These are phyloP conservation scores for Erebia epiphron DNA, from an alignment of 2,888 invertebrate species.

Conservation along the genomic window DNA sequence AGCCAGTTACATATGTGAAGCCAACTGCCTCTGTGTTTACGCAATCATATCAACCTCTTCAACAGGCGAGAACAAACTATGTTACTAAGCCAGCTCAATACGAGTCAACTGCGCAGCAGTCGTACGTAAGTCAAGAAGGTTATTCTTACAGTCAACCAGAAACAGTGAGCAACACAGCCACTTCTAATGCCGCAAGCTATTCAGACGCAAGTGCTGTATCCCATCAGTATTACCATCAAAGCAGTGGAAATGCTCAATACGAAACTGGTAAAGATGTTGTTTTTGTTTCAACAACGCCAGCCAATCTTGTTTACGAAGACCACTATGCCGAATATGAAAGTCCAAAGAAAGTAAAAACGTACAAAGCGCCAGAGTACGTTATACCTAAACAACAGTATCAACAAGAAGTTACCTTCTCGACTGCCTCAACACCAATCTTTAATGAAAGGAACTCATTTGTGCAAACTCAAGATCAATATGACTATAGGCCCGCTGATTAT, in stretches of 20 bases:
- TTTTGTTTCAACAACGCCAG: conserved; percentile 68
- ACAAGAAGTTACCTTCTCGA: conserved; percentile 57
- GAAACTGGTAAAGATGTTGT: conserved; percentile 56
- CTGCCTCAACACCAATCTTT: conserved; percentile 55
- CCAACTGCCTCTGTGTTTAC: conserved; percentile 63
- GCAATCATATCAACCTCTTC: conserved; percentile 62
- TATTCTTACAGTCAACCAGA: conserved; percentile 71
- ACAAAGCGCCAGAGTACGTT: conserved; percentile 52
- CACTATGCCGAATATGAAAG: conserved; percentile 65
- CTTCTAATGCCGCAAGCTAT: conserved; percentile 55
- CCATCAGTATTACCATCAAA: conserved; percentile 68
- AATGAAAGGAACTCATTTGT: conserved; percentile 54
- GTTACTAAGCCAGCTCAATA: conserved; percentile 56
- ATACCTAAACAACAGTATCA: conserved; percentile 61
- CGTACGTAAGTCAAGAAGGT: conserved; percentile 56
- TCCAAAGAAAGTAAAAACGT: conserved; percentile 54
- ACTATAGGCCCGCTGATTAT: conserved; percentile 52
- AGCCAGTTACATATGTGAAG: conserved; percentile 60
- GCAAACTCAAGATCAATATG: conserved; percentile 55
- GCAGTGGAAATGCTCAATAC: conserved; percentile 51
- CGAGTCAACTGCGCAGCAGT: conserved; percentile 50
- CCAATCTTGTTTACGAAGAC: conserved; percentile 67
- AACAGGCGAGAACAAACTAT: conserved; percentile 61
- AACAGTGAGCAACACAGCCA: conserved; percentile 65
- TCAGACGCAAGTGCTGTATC: conserved; percentile 73